Base-by-base conservation (phyloP, 2,113 vertebrate genomes). In the Scomber scombrus region DNA sequence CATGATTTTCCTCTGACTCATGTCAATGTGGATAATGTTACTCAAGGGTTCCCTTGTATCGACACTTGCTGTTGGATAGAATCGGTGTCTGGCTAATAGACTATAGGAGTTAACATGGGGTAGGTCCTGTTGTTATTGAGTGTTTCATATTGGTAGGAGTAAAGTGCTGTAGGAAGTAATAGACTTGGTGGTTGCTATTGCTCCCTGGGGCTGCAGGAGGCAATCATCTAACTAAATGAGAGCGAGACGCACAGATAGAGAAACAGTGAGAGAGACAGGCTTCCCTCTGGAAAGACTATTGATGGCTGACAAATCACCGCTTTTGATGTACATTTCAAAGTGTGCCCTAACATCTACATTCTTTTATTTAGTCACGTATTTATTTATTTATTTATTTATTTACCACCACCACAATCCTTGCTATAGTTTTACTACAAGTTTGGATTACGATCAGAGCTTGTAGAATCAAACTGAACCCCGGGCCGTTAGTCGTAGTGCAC, bases 91-190 rank as follows among this genome's bases (percentile, higher is more conserved):
- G 66, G 71, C 87, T 93, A 93, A 92, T 93, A 90, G 91, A 85
- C 90, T 92, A 89, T 81, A 86, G 83, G 89, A 91, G 89, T 85
- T 86, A 86, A 91, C 90, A 84, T 66, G 54, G 75, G 86, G 89
- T 91, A 91, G 87, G 91, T 85, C 90, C 85, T 81, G 91, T 91
- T 90, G 86, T 89, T 94, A 93, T 92, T 65, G 88, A 95, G 90
- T 89, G 85, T 80, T 92, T 94, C 89, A 93, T 94, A 92, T 93
- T 92, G 90, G 90, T 89, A 92, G 84, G 88, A 93, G 91, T 93
- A 90, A 89, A 94, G 92, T 90, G 92, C 92, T 91, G 91, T 87
- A 85, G 90, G 93, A 93, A 92, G 88, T 94, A 94, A 95, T 94
- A 92, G 93, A 93, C 91, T 91, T 85, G 83, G 87, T 89, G 88